These are phyloP conservation scores for Formicarius rufipectus DNA, from an alignment of 2,113 vertebrate genomes.

Conservation along the genomic window DNA sequence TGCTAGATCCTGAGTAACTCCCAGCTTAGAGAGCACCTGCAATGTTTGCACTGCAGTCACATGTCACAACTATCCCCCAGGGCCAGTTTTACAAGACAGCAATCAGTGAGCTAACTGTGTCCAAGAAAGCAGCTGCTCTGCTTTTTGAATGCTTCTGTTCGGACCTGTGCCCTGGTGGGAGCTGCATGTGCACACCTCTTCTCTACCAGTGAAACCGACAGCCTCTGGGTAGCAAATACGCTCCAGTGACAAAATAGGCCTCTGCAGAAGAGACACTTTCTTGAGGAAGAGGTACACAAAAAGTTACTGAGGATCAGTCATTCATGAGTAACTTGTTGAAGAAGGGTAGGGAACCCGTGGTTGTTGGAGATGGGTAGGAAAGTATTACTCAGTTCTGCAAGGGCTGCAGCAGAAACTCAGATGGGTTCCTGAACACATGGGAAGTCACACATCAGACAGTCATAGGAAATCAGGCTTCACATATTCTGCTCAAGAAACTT, in stretches of 20 bases:
- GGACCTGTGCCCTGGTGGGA: not conserved
- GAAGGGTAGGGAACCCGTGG: not conserved
- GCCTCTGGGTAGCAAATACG: not conserved
- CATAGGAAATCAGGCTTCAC: not conserved
- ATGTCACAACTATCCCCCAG: not conserved
- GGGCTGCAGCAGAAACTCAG: not conserved
- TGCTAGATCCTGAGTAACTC: not conserved
- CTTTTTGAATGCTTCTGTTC: not conserved
- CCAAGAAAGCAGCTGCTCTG: not conserved
- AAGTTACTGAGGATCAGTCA: not conserved
- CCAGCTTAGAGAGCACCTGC: not conserved
- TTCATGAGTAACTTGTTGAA: not conserved
- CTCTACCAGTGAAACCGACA: not conserved
- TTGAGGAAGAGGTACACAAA: not conserved
- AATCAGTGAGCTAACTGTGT: not conserved
- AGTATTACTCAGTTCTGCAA: not conserved
- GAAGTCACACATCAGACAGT: not conserved
- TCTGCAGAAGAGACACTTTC: not conserved
- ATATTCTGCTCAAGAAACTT: not conserved
- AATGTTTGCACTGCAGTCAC: not conserved
- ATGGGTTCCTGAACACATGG: not conserved
- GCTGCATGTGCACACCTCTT: fast-evolving
- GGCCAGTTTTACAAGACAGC: not conserved
- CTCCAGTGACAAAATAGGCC: not conserved
- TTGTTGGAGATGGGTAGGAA: not conserved